phyloP scores from a whole-genome alignment of 1,140 invertebrate genomes.

The Latrodectus geometricus region DNA sequence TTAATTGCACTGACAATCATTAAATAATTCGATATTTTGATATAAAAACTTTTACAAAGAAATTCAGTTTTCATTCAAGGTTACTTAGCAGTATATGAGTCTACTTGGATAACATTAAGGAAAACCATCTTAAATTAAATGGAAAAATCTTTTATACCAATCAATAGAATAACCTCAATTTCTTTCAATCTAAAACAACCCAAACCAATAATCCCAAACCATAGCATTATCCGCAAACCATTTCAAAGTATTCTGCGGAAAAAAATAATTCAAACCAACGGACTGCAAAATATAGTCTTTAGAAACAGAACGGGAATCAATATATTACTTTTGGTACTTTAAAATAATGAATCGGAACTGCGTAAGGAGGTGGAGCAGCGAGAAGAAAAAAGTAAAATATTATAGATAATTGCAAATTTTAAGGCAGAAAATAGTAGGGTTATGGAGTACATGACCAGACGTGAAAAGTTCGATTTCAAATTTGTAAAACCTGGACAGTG shows the following conservation, averaged over 20 bases:
- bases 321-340: not conserved
- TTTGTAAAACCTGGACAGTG: not conserved
- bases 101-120: too few species aligned
- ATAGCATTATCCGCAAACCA: not conserved
- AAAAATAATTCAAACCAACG: constrained; percentile 52
- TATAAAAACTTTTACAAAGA: too few species aligned
- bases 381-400: not conserved
- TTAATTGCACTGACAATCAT: too few species aligned
- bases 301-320: constrained; percentile 15
- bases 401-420: not conserved
- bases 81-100: too few species aligned
- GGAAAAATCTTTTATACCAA: too few species aligned
- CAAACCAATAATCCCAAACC: not conserved
- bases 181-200: too few species aligned
- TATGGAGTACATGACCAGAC: not conserved
- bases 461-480: constrained; percentile 36
- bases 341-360: constrained; percentile 53
- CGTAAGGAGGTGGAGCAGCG: not conserved
- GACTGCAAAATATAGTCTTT: not conserved
- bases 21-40: too few species aligned
- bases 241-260: not conserved
- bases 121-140: too few species aligned
- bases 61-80: too few species aligned
- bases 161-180: too few species aligned
- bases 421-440: not conserved